Percentiles rank a stretch among this genome's conserved stretches.
These are phyloP conservation scores for Threskiornis aethiopicus DNA, from an alignment of 2,797 vertebrate genomes.

Conservation along the genomic window DNA sequence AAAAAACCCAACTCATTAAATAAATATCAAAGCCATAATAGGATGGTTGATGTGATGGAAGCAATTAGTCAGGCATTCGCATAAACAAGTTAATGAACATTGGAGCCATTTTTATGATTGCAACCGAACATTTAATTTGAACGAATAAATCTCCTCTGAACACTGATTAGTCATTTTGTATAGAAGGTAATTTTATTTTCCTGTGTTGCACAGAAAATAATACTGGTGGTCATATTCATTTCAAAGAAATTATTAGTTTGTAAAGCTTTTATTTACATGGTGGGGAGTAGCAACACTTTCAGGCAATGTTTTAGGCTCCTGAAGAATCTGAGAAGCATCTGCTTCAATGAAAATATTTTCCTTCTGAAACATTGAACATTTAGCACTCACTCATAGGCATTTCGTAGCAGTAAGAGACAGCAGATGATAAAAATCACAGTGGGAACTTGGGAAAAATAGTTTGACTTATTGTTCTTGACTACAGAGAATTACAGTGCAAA, in stretches of 20 bases:
- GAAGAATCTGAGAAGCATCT: not conserved
- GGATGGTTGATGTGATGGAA: not conserved
- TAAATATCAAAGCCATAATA: not conserved
- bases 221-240: not conserved
- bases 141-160: not conserved
- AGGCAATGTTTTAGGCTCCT: not conserved
- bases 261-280: not conserved
- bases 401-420: not conserved
- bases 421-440: not conserved
- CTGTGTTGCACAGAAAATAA: not conserved
- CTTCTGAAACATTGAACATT: not conserved
- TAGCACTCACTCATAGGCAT: not conserved
- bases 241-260: not conserved
- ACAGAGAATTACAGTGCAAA: not conserved
- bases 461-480: not conserved
- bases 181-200: not conserved
- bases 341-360: constrained; percentile 45
- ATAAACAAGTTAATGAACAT: not conserved
- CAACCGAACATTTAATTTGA: not conserved
- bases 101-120: not conserved
- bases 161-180: not conserved
- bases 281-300: not conserved
- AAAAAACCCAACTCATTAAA: not conserved
- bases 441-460: not conserved
- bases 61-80: not conserved